Base-by-base conservation (phyloP, 1,140 invertebrate genomes). In the Nephotettix cincticeps region DNA sequence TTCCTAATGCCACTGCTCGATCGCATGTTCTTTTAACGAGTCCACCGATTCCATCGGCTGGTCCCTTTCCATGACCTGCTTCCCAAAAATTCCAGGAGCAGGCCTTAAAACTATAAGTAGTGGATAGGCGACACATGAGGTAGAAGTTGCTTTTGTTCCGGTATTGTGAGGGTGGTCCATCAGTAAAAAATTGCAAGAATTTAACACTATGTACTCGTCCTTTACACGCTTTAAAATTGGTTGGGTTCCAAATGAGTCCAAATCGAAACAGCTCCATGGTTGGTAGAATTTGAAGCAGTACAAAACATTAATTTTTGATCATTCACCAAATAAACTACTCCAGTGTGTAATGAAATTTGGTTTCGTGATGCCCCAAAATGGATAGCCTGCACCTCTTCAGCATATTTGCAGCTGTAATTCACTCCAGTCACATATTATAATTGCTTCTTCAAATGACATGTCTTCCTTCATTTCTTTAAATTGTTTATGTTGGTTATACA, bases 41-140 rank as follows among this genome's bases (percentile, higher is more conserved):
- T 36, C 78, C 80, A 11, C 81, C 83, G 68, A 83, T 75, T 32
- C 81, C 81, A 79, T 83, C 80, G 45, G 80, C 78, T 17, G 77
- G 76, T 2, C 81, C 82, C 75, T 83, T 84, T 13, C 82, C 82
- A 77, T 84, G 81, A 4, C 80, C 80, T 40, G 80, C 75, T 76
- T 81, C 80, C 36, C 72, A 76, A 74, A 78, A 84, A 72, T 81
- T 82, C 81, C 80, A 84, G 1, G 78, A 78, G 32, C 73, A 69
- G 71, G 77, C 32, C 73, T 75, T 77, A 23, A 28, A 29, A 17
- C 1, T 40, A 54, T 29, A 27, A 17, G 21, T 13, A 14, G 69
- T 63, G 36, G 78, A 70, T 75, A 75, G 70, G 21, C 70, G 21
- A 9, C n/a, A 21, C 36, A 76, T 69, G 58, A 73, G 27, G 19